Base-by-base conservation (phyloP, 2,113 vertebrate species). In the Pterocles gutturalis region DNA sequence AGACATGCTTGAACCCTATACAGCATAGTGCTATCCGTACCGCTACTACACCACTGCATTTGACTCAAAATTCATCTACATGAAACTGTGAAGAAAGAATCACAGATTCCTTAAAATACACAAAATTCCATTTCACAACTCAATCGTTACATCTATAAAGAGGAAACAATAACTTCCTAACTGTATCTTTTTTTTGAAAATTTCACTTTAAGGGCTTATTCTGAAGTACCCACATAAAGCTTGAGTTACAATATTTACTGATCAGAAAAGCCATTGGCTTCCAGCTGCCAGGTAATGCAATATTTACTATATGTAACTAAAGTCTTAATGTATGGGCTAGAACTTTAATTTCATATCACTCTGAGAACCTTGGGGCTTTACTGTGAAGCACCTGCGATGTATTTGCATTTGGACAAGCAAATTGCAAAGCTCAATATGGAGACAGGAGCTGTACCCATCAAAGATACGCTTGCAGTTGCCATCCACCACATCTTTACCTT, bases 401-500 rank as follows among this genome's bases (percentile, higher is more conserved):
- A 29, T 9, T 2, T 48, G 33, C 72, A 45, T 18, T 17, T n/a
- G 82, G 73, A 16, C 25, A 33, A 12, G 62, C 0, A 4, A 36
- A 31, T 1, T 45, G 34, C 18, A 4, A 4, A 9, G 48, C 11
- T 34, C 49, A 20, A 10, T 12, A 17, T 10, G 71, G 85, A 61
- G 26, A 2, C 45, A 54, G 83, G 36, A 62, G 22, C 0, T 10
- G 53, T 24, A 11, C 14, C 54, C 49, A 9, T 33, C 46, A 29
- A 17, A 38, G 55, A 49, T 5, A 31, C 0, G 29, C 14, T 17
- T 75, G 62, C 71, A 70, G 67, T 11, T 60, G 38, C 17, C 33
- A 10, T 26, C 60, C 60, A 20, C 51, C 57, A 31, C 53, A 29
- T 34, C 67, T 92, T 97, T 98, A 99, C 99, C 99, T 99, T 99